Percentiles rank a stretch among this genome's conserved stretches.
Conservation (phyloP, 1,140 invertebrate species). For the Lethrus apterus region DNA sequence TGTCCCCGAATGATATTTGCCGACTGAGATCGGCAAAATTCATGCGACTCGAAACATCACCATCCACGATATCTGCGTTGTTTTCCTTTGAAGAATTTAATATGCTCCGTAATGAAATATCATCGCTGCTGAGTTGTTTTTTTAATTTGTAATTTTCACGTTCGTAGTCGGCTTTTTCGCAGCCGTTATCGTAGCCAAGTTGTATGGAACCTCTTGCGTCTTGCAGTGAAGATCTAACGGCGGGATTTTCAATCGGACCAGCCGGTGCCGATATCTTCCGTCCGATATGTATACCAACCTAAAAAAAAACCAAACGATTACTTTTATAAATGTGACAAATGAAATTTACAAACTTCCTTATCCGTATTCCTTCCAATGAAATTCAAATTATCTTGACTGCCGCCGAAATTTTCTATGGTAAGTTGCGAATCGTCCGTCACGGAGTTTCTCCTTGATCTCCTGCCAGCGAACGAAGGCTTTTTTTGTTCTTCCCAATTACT, state of each 20-base stretch:
- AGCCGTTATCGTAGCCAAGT: constrained; percentile 60
- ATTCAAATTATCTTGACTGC: constrained; percentile 70
- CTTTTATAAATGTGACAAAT: neutral
- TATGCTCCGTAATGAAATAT: constrained; percentile 39
- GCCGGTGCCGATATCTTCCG: constrained; percentile 51
- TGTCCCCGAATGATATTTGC: too few species aligned
- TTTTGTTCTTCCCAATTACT: constrained; percentile 74
- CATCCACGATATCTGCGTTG: constrained; percentile 34
- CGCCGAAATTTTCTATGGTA: constrained; percentile 87
- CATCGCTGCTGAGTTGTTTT: constrained; percentile 49
- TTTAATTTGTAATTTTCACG: constrained; percentile 50
- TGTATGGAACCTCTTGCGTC: constrained; percentile 65
- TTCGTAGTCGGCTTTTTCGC: constrained; percentile 48
- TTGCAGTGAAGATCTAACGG: constrained; percentile 60
- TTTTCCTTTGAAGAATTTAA: constrained; percentile 30
- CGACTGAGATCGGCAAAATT: constrained; percentile 68
- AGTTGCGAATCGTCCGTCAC: constrained; percentile 80
- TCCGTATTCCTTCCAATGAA: constrained; percentile 64
- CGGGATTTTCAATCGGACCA: constrained; percentile 36
- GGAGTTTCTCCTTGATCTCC: constrained; percentile 75
- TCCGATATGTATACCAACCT: constrained; percentile 48
- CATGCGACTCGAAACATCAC: constrained; percentile 50
- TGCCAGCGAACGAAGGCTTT: constrained; percentile 66
- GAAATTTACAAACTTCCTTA: constrained; percentile 52
- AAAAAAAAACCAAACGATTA: neutral